Base-by-base conservation (phyloP, 1,140 invertebrate species). In the Zaprionus ornatus region DNA sequence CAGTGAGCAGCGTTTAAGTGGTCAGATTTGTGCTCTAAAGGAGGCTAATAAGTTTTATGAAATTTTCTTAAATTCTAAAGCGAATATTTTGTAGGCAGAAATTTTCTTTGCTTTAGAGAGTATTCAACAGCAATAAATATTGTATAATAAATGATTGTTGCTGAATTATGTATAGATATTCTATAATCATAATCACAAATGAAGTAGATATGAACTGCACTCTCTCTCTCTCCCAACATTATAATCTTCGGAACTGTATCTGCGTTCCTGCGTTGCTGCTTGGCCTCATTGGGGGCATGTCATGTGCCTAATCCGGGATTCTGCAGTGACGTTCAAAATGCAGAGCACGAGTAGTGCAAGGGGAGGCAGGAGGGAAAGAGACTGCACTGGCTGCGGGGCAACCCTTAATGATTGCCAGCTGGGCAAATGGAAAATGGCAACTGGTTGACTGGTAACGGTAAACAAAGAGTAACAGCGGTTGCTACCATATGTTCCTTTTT, bases 391-490 rank as follows among this genome's bases (percentile, higher is more conserved):
- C 23, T 25, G 52, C 25, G 25, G 23, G 23, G 52, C 13, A 17
- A 21, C 6, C 21, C 21, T 25, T 56, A 64, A 56, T 64, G 61
- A 63, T 17, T 56, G 25, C 60, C 23, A 35, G 13, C 12, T 52
- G 42, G 42, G 42, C 7, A 32, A 50, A 50, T 71, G 32, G 56
- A 9, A 21, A 61, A 50, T 65, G 59, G n/a, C 21, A 29, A 35
- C 19, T 50, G 42, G 13, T 40, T 2, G 37, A 45, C 40, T 66
- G 59, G n/a, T 9, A 23, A 61, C 10, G 32, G 29, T 37, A 55
- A 56, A 48, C 68, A 71, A 45, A 65, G 37, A 29, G 29, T n/a
- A 48, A n/a, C 42, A 37, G 57, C 37, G 32, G 48, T 13, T 60
- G 48, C 21, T 52, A 15, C 21, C 27, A 32, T 40, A 19, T 27